Conservation (phyloP, 2,888 invertebrate genomes). For the Plutella xylostella region DNA sequence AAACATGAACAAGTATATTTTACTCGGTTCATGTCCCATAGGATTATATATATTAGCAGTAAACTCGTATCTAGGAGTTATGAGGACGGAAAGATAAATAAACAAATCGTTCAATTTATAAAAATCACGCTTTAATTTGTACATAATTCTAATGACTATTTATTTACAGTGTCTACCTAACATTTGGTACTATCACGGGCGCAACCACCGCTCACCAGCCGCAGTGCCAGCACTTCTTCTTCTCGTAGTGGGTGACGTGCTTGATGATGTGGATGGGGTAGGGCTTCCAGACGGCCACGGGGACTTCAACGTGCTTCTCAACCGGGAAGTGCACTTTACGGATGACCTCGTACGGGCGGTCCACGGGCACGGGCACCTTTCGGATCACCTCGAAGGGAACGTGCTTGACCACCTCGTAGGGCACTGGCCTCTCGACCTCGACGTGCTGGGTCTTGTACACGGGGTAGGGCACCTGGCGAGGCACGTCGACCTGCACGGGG, state of each 20-base stretch:
- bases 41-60: too few species aligned
- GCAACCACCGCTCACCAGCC: slow-evolving; percentile 28
- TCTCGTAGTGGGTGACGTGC: slow-evolving; percentile 61
- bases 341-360: slow-evolving; percentile 58
- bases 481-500: slow-evolving; percentile 55
- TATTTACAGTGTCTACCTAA: slow-evolving; percentile 10
- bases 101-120: background rate
- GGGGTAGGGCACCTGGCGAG: slow-evolving; percentile 56
- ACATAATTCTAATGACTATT: slow-evolving; percentile 57
- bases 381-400: slow-evolving; percentile 56
- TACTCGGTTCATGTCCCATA: too few species aligned
- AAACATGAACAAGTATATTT: too few species aligned
- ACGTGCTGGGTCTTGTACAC: slow-evolving; percentile 57
- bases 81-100: too few species aligned
- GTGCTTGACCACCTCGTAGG: slow-evolving; percentile 47
- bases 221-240: slow-evolving; percentile 43
- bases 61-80: too few species aligned
- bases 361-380: slow-evolving; percentile 50
- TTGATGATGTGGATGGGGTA: slow-evolving; percentile 61
- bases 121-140: slow-evolving; percentile 19
- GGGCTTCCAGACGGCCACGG: slow-evolving; percentile 57
- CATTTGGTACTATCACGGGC: slow-evolving; percentile 51
- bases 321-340: slow-evolving; percentile 54
- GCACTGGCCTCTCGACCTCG: slow-evolving; percentile 55
- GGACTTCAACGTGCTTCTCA: slow-evolving; percentile 55